A percentile compares a stretch with the other conserved stretches of the same genome.
Conservation (phyloP, 2,797 vertebrate genomes). For the Bovichtus variegatus region DNA sequence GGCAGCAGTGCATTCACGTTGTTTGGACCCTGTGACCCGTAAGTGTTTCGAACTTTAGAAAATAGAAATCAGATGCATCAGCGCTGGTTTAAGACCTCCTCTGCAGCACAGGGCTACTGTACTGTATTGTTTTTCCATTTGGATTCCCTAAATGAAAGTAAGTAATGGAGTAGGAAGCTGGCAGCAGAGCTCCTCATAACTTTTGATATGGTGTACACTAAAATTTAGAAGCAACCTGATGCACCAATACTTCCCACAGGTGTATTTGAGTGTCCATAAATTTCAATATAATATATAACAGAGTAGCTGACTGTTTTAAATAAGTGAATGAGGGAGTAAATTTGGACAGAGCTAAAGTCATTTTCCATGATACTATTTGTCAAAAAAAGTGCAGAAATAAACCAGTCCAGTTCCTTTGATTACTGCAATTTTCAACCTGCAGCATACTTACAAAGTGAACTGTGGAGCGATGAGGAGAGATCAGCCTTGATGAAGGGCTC, state of each 20-base stretch:
- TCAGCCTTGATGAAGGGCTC: neutral
- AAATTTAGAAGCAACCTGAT: neutral
- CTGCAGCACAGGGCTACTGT: neutral
- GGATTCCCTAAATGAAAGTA: constrained; percentile 15
- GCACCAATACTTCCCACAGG: neutral
- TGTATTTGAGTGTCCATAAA: neutral
- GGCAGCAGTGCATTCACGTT: neutral
- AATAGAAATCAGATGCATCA: constrained; percentile 16
- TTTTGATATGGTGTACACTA: neutral
- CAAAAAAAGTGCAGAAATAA: constrained; percentile 3
- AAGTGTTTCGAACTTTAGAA: neutral
- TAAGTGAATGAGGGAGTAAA: neutral
- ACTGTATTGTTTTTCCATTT: neutral
- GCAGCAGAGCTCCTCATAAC: neutral
- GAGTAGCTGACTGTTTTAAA: neutral
- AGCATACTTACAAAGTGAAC: neutral
- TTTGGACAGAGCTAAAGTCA: neutral
- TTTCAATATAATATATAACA: too few species aligned
- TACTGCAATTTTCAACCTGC: neutral
- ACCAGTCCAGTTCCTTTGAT: neutral
- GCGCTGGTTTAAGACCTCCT: neutral
- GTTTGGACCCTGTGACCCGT: constrained; percentile 34
- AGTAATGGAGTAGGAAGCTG: neutral
- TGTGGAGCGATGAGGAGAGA: neutral
- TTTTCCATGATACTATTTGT: neutral